Conservation (phyloP, 2,113 vertebrate genomes). For the Planiliza haematocheilus region DNA sequence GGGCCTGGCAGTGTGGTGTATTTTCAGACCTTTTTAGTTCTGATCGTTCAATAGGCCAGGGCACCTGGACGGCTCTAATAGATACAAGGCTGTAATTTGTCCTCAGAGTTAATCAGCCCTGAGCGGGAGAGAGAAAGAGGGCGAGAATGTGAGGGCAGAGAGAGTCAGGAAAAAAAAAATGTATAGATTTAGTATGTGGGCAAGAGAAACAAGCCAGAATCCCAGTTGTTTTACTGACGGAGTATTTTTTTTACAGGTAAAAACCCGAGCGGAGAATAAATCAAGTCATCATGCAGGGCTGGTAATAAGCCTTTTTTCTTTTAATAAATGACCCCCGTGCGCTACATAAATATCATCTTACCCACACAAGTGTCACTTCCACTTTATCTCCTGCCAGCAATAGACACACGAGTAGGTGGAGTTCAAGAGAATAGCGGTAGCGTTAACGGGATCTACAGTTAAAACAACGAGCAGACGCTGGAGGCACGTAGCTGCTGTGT, state of each 20-base stretch:
- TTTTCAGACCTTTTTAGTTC: slow-evolving; percentile 58
- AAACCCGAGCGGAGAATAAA: slow-evolving; percentile 51
- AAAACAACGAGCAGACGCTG: slow-evolving; percentile 3
- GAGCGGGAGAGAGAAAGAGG: slow-evolving; percentile 22
- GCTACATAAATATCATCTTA: slow-evolving; percentile 65
- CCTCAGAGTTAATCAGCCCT: slow-evolving; percentile 69
- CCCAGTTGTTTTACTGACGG: slow-evolving; percentile 9
- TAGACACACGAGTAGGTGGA: slow-evolving; percentile 24
- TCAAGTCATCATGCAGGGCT: slow-evolving; percentile 60
- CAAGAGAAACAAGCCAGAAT: slow-evolving; percentile 15
- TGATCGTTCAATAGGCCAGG: slow-evolving; percentile 62
- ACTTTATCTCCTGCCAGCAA: slow-evolving; percentile 62
- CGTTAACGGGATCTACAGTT: slow-evolving; percentile 17
- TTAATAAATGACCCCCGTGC: slow-evolving; percentile 58
- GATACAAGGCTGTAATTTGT: slow-evolving; percentile 73
- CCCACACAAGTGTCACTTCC: slow-evolving; percentile 53
- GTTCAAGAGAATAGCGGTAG: slow-evolving; percentile 5
- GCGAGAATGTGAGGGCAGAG: neutral
- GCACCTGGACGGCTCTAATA: slow-evolving; percentile 72
- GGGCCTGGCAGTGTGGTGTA: neutral
- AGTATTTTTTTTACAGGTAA: slow-evolving; percentile 12
- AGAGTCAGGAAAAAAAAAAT: slow-evolving; percentile 8
- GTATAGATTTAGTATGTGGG: slow-evolving; percentile 32
- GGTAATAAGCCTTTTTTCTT: slow-evolving; percentile 70
- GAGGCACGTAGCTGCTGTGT: neutral